These are phyloP conservation scores for Psittacara wagleri DNA, from an alignment of 2,113 vertebrate species.

Conservation along the genomic window DNA sequence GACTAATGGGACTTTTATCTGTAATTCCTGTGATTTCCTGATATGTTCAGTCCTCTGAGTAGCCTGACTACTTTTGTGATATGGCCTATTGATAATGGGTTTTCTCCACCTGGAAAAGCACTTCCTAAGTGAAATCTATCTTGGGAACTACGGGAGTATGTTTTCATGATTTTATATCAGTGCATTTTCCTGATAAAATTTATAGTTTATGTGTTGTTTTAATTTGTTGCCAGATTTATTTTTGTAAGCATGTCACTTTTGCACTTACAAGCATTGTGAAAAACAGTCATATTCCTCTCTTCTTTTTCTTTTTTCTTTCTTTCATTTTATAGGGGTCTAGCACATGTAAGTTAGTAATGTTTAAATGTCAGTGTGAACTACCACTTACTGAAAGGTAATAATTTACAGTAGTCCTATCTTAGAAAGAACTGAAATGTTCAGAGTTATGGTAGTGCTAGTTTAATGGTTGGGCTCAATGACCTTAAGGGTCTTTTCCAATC, in stretches of 20 bases:
- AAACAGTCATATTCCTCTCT: background rate
- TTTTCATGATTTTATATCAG: background rate
- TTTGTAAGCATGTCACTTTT: background rate
- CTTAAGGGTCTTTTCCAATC: background rate
- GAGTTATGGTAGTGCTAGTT: background rate
- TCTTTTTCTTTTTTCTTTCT: background rate
- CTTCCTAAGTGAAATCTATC: background rate
- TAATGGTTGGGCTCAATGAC: background rate
- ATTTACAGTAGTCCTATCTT: background rate
- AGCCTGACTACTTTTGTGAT: background rate
- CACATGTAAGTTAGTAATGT: background rate
- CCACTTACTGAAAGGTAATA: background rate
- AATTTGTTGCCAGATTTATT: background rate
- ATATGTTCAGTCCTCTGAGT: conserved; percentile 5
- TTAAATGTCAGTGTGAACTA: background rate
- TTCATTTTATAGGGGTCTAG: background rate
- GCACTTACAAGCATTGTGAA: background rate
- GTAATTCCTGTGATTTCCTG: background rate
- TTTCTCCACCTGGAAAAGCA: conserved; percentile 7
- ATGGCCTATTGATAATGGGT: background rate
- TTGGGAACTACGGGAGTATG: background rate
- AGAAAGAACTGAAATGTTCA: background rate
- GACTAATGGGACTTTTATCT: conserved; percentile 1
- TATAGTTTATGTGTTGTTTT: background rate
- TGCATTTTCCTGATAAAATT: conserved; percentile 1